Base-by-base conservation (phyloP, 1,140 invertebrate species). In the Conopomorpha cramerella region DNA sequence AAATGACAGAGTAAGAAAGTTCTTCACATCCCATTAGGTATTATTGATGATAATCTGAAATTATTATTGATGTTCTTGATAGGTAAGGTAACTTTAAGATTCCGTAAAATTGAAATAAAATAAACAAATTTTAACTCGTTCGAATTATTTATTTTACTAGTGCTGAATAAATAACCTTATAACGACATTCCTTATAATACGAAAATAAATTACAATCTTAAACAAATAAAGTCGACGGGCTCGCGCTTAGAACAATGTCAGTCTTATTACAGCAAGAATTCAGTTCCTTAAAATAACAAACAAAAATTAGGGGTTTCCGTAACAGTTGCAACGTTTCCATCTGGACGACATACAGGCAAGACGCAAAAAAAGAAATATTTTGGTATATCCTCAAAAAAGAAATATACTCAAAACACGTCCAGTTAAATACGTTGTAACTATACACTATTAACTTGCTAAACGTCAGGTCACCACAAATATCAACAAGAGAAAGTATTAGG, bases 141-240 rank as follows among this genome's bases (percentile, higher is more conserved):
- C 16, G 41, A 45, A 45, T 41, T 38, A 47, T 70, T 66, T 57
- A 71, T 61, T 70, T 57, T 50, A 55, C 54, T 53, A 55, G 58
- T 74, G 65, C 59, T 58, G 58, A 70, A 74, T 74, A 74, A 74
- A 74, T 72, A 74, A 58, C 41, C 57, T 71, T 70, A 62, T 30
- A 36, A 55, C 42, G 62, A 55, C 42, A 56, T 48, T 36, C 59
- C 56, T 62, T n/a, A n/a, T 59, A 45, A 45, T 47, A 46, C 59
- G 56, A 59, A 28, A 64, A 61, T 68, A 65, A 66, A 58, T 70
- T 63, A 37, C 36, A 26, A 19, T 65, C 46, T 25, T 51, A 48
- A 48, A 50, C 46, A 55, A 71, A 61, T 55, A 68, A 68, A 72
- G 67, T 72, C 70, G 70, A 74, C 70, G 70, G 65, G 65, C 58